Conservation (phyloP, 2,888 invertebrate genomes). For the Protodeltote pygarga region DNA sequence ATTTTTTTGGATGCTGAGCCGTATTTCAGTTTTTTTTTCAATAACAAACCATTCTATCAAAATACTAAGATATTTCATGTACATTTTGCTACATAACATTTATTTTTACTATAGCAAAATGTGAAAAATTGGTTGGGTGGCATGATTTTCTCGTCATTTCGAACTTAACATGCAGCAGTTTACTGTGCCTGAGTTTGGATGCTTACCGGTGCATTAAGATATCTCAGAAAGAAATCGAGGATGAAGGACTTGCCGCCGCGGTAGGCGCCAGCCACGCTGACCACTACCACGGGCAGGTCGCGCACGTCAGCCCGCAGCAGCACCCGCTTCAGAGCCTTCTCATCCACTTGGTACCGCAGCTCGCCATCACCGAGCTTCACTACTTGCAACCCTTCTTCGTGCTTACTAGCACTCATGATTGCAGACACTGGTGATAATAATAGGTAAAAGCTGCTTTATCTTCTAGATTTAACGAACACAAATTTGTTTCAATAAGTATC, state of each 20-base stretch:
- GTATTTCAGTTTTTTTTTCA: too few relatives aligned
- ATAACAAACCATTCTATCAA: too few relatives aligned
- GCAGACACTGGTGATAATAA: not conserved
- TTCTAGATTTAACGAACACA: too few relatives aligned
- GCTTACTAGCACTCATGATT: slow-evolving; percentile 17
- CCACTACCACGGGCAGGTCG: slow-evolving; percentile 53
- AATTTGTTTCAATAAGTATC: too few relatives aligned
- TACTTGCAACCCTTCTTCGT: slow-evolving; percentile 44
- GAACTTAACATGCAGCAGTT: not conserved
- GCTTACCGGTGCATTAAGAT: slow-evolving; percentile 55
- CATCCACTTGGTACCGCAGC: slow-evolving; percentile 44
- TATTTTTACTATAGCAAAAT: too few relatives aligned
- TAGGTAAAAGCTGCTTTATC: too few relatives aligned
- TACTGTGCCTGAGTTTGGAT: not conserved
- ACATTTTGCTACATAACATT: too few relatives aligned
- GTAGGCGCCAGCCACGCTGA: slow-evolving; percentile 62
- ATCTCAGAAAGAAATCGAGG: slow-evolving; percentile 61
- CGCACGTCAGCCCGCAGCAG: slow-evolving; percentile 44
- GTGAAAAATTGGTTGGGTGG: too few relatives aligned
- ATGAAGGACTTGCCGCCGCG: slow-evolving; percentile 65
- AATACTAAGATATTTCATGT: too few relatives aligned
- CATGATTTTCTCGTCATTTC: too few relatives aligned
- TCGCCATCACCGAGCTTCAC: slow-evolving; percentile 35
- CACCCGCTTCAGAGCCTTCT: slow-evolving; percentile 42
- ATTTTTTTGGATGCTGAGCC: too few relatives aligned